phyloP scores from a whole-genome alignment of 2,888 invertebrate genomes.

The Tipula helvola region DNA sequence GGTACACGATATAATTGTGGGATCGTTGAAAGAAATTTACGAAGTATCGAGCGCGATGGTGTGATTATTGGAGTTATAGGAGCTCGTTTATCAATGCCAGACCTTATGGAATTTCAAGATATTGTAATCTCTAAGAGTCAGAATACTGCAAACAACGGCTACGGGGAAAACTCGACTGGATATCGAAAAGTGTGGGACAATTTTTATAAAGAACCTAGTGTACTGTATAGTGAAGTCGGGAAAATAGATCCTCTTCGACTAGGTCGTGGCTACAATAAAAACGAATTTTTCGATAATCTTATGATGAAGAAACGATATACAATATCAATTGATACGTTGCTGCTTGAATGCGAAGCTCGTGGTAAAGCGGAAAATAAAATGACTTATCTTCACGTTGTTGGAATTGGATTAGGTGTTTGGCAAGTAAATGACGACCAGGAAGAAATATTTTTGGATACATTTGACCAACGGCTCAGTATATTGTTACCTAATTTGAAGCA shows the following conservation, averaged over 20 bases:
- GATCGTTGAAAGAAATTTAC: constrained; percentile 27
- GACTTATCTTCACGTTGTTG: constrained; percentile 53
- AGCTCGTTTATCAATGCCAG: constrained; percentile 35
- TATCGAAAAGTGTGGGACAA: constrained; percentile 23
- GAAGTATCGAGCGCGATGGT: constrained; percentile 36
- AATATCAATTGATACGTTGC: constrained; percentile 45
- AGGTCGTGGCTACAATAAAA: constrained; percentile 22
- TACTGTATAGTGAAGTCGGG: constrained; percentile 14
- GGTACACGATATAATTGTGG: constrained; percentile 43
- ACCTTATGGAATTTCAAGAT: constrained; percentile 42
- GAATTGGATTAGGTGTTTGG: constrained; percentile 58
- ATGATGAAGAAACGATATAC: constrained; percentile 36
- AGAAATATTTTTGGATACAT: constrained; percentile 48
- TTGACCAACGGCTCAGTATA: constrained; percentile 44
- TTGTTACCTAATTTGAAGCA: constrained; percentile 38
- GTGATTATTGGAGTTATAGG: constrained; percentile 39
- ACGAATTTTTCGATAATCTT: constrained; percentile 28
- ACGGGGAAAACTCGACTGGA: constrained; percentile 20
- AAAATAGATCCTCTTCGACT: constrained; percentile 22
- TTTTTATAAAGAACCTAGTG: constrained; percentile 22
- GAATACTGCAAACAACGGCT: constrained; percentile 40
- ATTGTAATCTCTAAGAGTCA: constrained; percentile 38
- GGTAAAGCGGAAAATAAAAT: constrained; percentile 37
- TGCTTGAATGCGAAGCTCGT: constrained; percentile 50
- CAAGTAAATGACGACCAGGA: constrained; percentile 45